Evolutionary conservation across 2,888 invertebrate species (phyloP).

Genomic region (Volucella inflata): DNA sequence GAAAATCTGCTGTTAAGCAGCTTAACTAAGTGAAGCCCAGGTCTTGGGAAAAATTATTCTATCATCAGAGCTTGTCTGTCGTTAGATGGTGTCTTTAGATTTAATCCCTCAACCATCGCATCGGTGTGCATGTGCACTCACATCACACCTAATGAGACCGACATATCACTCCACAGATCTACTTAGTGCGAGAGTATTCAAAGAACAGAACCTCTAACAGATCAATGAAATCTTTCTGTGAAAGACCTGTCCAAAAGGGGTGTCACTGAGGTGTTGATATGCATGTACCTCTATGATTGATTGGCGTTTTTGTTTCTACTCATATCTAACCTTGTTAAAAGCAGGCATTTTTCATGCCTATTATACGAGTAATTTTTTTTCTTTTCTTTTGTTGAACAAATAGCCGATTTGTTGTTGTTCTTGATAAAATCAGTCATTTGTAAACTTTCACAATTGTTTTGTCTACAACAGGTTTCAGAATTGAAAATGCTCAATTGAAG

Average conservation of each 20-base stretch:
- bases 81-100: slow-evolving; percentile 1
- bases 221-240: slow-evolving; percentile 28
- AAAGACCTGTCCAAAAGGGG: slow-evolving; percentile 46
- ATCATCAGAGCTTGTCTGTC: slow-evolving; percentile 28
- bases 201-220: no score
- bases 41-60: slow-evolving; percentile 49
- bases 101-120: slow-evolving; percentile 25
- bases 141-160: slow-evolving; percentile 41
- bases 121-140: slow-evolving; percentile 16
- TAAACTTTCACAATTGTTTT: slow-evolving; percentile 54
- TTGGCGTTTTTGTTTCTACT: slow-evolving; percentile 35
- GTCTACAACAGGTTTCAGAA: slow-evolving; percentile 23
- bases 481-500: slow-evolving; percentile 10
- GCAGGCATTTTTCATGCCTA: neutral
- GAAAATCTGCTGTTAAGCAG: slow-evolving; percentile 55
- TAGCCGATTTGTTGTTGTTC: slow-evolving; percentile 18
- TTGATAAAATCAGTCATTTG: slow-evolving; percentile 40
- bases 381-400: neutral
- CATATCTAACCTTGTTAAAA: slow-evolving; percentile 9
- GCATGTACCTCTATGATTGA: slow-evolving; percentile 11
- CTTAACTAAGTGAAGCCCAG: slow-evolving; percentile 44
- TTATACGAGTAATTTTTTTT: neutral
- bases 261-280: slow-evolving; percentile 50
- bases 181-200: no score
- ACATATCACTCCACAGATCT: slow-evolving; percentile 27